A percentile compares a stretch with the other conserved stretches of the same genome.
Evolutionary conservation across 2,888 invertebrate species (phyloP).

Genomic region (Nasonovia ribisnigri): DNA sequence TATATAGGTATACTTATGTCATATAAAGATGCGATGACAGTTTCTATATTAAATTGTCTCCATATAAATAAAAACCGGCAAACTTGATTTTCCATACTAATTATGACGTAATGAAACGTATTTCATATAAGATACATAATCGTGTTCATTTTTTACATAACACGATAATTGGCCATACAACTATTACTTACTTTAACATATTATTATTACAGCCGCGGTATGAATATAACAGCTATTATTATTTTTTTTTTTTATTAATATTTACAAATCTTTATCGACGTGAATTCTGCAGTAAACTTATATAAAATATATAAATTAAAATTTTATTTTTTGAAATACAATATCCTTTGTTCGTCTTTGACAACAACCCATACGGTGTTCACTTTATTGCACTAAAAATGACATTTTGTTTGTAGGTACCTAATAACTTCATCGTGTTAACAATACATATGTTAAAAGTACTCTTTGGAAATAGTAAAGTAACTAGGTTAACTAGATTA

Average conservation of each 20-base stretch:
- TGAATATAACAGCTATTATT: not conserved
- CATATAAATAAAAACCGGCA: not conserved
- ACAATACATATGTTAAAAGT: not conserved
- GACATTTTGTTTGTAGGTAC: not conserved
- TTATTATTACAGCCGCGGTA: not conserved
- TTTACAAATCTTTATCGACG: not conserved
- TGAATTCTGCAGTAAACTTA: not conserved
- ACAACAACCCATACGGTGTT: not conserved
- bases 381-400: not conserved
- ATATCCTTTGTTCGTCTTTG: not conserved
- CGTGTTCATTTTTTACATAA: not conserved
- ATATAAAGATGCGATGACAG: not conserved
- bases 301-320: not conserved
- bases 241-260: not conserved
- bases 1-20: not conserved
- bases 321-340: not conserved
- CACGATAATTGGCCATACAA: not conserved
- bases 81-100: not conserved
- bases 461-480: not conserved
- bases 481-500: slow-evolving; percentile 35
- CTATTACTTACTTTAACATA: not conserved
- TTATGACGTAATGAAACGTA: not conserved
- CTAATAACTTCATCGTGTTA: not conserved
- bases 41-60: not conserved
- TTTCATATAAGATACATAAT: not conserved